These are phyloP conservation scores for Drosophila triauraria DNA, from an alignment of 1,140 invertebrate genomes.

Conservation along the genomic window DNA sequence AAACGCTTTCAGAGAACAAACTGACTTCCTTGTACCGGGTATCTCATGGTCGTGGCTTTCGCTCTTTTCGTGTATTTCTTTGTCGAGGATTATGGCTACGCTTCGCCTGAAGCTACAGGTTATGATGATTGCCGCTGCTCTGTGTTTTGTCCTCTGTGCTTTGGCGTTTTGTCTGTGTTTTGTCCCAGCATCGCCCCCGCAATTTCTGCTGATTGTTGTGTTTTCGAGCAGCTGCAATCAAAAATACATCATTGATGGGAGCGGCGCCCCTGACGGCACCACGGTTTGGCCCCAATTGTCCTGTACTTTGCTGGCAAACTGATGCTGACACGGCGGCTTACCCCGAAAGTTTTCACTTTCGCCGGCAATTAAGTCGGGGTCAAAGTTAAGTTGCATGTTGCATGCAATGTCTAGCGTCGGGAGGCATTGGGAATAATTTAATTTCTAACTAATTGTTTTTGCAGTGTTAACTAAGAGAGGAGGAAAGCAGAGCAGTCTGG, in stretches of 20 bases:
- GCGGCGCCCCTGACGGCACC: conserved; percentile 5
- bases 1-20: neutral
- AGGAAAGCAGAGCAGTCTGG: conserved; percentile 55
- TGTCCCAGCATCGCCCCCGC: conserved; percentile 60
- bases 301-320: conserved; percentile 40
- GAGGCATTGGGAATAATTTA: conserved; percentile 61
- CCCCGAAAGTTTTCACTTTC: conserved; percentile 58
- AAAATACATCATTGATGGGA: conserved; percentile 67
- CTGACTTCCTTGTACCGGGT: neutral
- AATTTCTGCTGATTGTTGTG: conserved; percentile 69
- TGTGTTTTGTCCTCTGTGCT: conserved; percentile 38
- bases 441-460: conserved; percentile 76
- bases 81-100: conserved; percentile 22
- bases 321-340: conserved; percentile 68
- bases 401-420: conserved; percentile 55
- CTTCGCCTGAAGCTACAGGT: conserved; percentile 78
- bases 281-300: conserved; percentile 25
- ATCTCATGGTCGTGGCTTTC: neutral
- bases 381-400: conserved; percentile 68
- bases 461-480: conserved; percentile 48
- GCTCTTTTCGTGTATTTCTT: neutral
- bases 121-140: conserved; percentile 64
- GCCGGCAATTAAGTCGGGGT: conserved; percentile 54
- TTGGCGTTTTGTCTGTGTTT: conserved; percentile 64
- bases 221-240: conserved; percentile 71